Conservation (phyloP, 2,797 vertebrate species). For the Serranus cabrilla region DNA sequence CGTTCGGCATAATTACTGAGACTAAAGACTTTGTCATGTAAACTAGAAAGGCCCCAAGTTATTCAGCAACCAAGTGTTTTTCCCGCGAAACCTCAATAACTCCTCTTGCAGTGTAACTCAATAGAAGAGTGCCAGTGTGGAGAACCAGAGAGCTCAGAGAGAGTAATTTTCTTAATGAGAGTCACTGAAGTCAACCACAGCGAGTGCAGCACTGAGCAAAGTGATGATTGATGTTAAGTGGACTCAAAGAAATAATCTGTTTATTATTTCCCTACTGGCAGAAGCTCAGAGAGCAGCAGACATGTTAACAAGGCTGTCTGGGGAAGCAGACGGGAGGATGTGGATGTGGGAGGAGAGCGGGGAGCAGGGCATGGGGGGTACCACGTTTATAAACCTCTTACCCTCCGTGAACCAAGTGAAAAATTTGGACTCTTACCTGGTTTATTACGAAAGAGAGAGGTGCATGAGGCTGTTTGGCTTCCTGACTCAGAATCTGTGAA, state of each 20-base stretch:
- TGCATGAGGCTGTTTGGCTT: not conserved
- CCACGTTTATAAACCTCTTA: slow-evolving; percentile 5
- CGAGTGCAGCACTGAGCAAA: slow-evolving; percentile 6
- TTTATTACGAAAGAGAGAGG: not conserved
- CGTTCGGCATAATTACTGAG: slow-evolving; percentile 36
- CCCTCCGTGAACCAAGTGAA: not conserved
- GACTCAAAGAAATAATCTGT: slow-evolving; percentile 65
- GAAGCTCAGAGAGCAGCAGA: slow-evolving; percentile 60
- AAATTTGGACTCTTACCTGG: slow-evolving; percentile 5
- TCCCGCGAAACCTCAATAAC: slow-evolving; percentile 13
- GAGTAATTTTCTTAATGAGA: slow-evolving; percentile 53
- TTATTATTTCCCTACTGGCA: slow-evolving; percentile 73
- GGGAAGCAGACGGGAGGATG: slow-evolving; percentile 68
- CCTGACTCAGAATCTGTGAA: not conserved
- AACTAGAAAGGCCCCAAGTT: slow-evolving; percentile 67
- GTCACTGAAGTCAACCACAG: slow-evolving; percentile 46
- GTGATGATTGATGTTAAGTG: slow-evolving; percentile 55
- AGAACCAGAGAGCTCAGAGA: slow-evolving; percentile 1
- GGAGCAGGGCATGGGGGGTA: not conserved
- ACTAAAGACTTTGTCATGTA: slow-evolving; percentile 64
- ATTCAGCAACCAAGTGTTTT: slow-evolving; percentile 66
- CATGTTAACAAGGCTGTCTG: slow-evolving; percentile 76
- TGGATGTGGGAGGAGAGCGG: slow-evolving; percentile 25
- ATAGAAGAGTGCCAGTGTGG: not conserved
- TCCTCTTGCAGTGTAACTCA: slow-evolving; percentile 39